Conservation (phyloP, 2,113 vertebrate species). For the Deroptyus accipitrinus region DNA sequence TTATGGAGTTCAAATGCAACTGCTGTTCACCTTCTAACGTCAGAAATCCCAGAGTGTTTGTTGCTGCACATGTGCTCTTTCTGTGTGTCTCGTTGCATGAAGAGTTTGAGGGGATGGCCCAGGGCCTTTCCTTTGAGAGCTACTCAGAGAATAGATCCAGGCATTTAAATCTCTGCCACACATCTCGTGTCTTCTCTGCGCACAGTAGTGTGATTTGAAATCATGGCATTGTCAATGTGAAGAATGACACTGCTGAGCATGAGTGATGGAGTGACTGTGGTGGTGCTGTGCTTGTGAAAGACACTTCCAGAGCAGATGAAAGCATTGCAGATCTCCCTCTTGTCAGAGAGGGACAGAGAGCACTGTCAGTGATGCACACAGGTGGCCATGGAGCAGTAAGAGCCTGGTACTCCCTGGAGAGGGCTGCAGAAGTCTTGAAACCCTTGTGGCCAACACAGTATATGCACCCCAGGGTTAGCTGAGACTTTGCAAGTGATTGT, state of each 20-base stretch:
- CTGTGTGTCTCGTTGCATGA: not conserved
- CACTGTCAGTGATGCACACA: not conserved
- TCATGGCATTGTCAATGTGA: not conserved
- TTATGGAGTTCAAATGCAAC: not conserved
- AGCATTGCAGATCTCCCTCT: not conserved
- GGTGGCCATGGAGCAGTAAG: not conserved
- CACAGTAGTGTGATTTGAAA: not conserved
- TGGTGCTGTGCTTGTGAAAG: not conserved
- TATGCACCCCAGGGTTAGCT: not conserved
- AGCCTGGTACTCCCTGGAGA: fast-evolving
- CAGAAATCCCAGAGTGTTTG: not conserved
- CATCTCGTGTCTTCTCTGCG: fast-evolving
- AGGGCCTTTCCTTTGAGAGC: not conserved
- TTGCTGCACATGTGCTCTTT: not conserved
- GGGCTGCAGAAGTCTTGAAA: not conserved
- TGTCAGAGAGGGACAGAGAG: not conserved
- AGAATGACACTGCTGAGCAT: not conserved
- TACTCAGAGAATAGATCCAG: not conserved
- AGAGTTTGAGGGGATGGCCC: not conserved
- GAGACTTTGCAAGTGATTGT: not conserved
- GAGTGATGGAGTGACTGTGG: not conserved
- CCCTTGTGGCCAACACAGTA: fast-evolving
- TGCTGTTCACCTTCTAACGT: conserved; percentile 24
- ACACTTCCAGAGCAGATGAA: not conserved
- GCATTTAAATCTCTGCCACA: not conserved